Percentiles rank a stretch among this genome's conserved stretches.
Conservation (phyloP, 1,140 invertebrate genomes). For the Sitobion miscanthi region DNA sequence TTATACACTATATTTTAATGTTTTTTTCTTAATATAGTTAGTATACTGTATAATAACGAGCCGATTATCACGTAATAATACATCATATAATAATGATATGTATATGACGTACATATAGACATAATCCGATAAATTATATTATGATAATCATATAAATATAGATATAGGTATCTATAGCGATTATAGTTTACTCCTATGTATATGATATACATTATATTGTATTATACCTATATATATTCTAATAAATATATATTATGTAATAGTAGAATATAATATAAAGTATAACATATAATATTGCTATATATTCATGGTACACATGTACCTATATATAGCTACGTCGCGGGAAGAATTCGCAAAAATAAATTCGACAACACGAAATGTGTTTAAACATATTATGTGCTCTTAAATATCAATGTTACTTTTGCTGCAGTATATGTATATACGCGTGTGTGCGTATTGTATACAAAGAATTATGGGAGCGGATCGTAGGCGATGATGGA, state of each 20-base stretch:
- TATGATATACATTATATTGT: too few relatives aligned
- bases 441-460: neutral
- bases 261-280: too few relatives aligned
- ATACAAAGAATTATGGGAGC: neutral
- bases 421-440: neutral
- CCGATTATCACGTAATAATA: neutral
- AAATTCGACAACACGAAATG: neutral
- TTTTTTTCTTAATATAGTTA: neutral
- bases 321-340: neutral
- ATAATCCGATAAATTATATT: too few relatives aligned
- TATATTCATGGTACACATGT: too few relatives aligned
- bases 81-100: neutral
- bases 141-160: neutral
- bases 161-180: too few relatives aligned
- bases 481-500: neutral
- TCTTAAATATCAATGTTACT: neutral
- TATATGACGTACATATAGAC: neutral
- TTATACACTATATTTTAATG: neutral
- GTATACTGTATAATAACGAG: too few relatives aligned
- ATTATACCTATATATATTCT: too few relatives aligned
- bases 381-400: conserved; percentile 11
- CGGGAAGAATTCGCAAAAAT: neutral
- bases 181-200: too few relatives aligned
- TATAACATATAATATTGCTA: neutral
- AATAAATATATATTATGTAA: too few relatives aligned